Evolutionary conservation across 2,888 invertebrate species (phyloP).

Genomic region (Horisme vitalbata): DNA sequence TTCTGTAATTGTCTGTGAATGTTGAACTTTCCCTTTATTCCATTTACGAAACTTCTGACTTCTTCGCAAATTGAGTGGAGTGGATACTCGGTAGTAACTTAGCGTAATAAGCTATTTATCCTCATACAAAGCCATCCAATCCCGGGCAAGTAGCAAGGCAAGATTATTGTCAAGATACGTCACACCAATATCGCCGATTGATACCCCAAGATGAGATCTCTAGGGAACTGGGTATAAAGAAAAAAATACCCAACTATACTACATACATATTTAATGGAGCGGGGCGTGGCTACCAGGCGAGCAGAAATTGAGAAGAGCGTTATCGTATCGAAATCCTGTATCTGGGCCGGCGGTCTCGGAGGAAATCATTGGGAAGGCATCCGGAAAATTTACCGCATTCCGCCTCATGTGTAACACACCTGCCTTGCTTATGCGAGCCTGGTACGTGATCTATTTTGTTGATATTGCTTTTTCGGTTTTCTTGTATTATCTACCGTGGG

Average conservation of each 20-base stretch:
- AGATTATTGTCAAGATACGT: conserved; percentile 67
- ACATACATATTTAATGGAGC: conserved; percentile 70
- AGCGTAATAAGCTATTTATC: conserved; percentile 6
- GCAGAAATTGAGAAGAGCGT: conserved; percentile 75
- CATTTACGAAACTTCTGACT: background rate
- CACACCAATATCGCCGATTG: conserved; percentile 67
- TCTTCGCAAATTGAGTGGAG: background rate
- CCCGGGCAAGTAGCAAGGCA: conserved; percentile 16
- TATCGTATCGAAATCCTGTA: conserved; percentile 82
- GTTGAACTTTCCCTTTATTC: conserved; percentile 12
- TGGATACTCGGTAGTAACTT: background rate
- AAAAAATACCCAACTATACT: conserved; percentile 56
- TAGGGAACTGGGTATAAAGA: conserved; percentile 52
- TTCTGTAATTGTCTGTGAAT: conserved; percentile 25
- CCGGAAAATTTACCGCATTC: conserved; percentile 85
- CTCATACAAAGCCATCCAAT: conserved; percentile 12
- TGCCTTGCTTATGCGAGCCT: conserved; percentile 70
- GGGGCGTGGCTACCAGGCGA: conserved; percentile 70
- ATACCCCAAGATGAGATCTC: conserved; percentile 65
- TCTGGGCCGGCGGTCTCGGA: conserved; percentile 85
- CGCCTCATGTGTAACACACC: conserved; percentile 76
- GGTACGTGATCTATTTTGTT: conserved; percentile 71
- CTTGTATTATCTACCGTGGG: conserved; percentile 34
- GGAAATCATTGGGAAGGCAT: conserved; percentile 91
- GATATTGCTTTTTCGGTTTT: conserved; percentile 53